phyloP scores from a whole-genome alignment of 2,888 invertebrate genomes.

The Sthenelais limicola region DNA sequence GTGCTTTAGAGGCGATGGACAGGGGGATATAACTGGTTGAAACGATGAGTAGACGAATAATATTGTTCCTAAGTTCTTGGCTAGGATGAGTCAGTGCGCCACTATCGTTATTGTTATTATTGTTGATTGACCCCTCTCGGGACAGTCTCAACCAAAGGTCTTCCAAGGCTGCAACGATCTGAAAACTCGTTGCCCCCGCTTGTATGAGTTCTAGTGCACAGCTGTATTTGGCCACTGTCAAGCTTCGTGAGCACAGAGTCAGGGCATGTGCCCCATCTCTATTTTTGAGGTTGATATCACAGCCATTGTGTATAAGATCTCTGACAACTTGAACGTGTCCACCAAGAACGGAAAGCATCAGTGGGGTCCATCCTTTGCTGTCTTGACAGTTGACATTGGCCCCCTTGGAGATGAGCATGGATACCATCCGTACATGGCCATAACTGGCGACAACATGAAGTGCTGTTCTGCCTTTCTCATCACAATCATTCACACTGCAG shows the following conservation, averaged over 20 bases:
- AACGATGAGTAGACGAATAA: too few species aligned
- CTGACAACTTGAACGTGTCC: slow-evolving; percentile 30
- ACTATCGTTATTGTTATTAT: too few species aligned
- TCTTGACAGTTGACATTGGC: slow-evolving; percentile 30
- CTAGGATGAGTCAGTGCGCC: too few species aligned
- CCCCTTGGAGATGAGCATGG: background rate
- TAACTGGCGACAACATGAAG: slow-evolving; percentile 39
- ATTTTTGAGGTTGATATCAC: slow-evolving; percentile 25
- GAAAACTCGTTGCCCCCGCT: slow-evolving; percentile 11
- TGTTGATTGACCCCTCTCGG: too few species aligned
- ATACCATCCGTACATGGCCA: slow-evolving; percentile 14
- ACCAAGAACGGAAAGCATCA: slow-evolving; percentile 32
- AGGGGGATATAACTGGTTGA: background rate
- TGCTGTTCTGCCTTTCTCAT: slow-evolving; percentile 20
- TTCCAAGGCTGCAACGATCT: background rate
- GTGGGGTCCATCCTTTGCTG: slow-evolving; percentile 14
- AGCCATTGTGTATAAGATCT: slow-evolving; percentile 25
- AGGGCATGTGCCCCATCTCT: background rate
- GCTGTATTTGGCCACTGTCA: slow-evolving; percentile 17
- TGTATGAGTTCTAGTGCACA: slow-evolving; percentile 12
- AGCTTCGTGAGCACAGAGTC: slow-evolving; percentile 5
- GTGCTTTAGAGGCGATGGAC: background rate
- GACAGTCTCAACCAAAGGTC: background rate
- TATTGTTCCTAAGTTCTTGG: too few species aligned
- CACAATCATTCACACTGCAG: slow-evolving; percentile 19